Percentiles rank a stretch among this genome's conserved stretches.
Evolutionary conservation across 2,797 vertebrate genomes (phyloP).

Genomic region (Apogon talboti): DNA sequence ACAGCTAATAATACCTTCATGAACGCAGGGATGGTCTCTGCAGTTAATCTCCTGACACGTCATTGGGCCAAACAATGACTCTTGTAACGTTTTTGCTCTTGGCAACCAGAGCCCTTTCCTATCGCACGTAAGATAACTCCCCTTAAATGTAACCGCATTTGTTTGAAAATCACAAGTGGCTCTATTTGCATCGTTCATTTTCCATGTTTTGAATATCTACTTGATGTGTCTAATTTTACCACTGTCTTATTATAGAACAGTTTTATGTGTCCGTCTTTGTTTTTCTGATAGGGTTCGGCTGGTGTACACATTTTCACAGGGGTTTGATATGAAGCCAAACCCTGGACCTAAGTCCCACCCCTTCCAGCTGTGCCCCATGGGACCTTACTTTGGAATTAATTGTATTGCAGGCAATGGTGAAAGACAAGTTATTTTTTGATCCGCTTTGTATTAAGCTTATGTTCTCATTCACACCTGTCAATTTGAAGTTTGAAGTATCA

Average conservation of each 20-base stretch:
- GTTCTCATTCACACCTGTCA: too few species aligned
- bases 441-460: too few species aligned
- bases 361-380: too few species aligned
- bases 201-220: conserved; percentile 30
- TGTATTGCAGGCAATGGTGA: too few species aligned
- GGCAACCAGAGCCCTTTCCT: background rate
- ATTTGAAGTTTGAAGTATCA: too few species aligned
- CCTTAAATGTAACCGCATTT: conserved; percentile 9
- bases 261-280: background rate
- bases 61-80: conserved; percentile 12
- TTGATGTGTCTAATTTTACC: background rate
- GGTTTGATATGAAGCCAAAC: too few species aligned
- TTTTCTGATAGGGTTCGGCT: background rate
- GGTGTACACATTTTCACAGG: too few species aligned
- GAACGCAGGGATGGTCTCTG: background rate
- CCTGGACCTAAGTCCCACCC: too few species aligned
- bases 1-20: background rate
- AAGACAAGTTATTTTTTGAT: too few species aligned
- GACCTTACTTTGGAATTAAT: too few species aligned
- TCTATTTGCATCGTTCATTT: conserved; percentile 21
- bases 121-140: background rate
- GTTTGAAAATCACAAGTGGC: background rate
- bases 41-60: background rate
- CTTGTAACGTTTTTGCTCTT: conserved; percentile 4
- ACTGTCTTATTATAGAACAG: background rate